These are phyloP conservation scores for Andrena haemorrhoa DNA, from an alignment of 2,888 invertebrate genomes.

Conservation along the genomic window DNA sequence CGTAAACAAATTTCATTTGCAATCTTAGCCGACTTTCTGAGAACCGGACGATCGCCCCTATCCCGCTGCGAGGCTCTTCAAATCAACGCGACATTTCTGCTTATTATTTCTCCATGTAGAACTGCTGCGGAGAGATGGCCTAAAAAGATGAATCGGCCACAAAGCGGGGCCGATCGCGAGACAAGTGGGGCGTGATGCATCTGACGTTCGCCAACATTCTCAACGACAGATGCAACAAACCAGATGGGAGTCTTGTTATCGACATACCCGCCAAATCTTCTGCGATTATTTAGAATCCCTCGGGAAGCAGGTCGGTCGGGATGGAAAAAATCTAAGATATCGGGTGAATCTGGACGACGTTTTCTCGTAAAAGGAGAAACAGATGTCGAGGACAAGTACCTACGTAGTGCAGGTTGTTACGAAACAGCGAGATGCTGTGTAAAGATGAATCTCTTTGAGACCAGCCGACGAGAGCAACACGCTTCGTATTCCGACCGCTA, in stretches of 20 bases:
- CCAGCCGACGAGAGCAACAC: slow-evolving; percentile 40
- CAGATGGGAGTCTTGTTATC: slow-evolving; percentile 53
- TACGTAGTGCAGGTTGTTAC: slow-evolving; percentile 32
- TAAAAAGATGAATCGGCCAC: slow-evolving; percentile 58
- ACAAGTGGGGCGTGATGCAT: slow-evolving; percentile 34
- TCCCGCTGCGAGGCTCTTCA: neutral
- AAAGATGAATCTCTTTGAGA: slow-evolving; percentile 51
- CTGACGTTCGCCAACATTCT: slow-evolving; percentile 34
- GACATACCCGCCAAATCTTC: neutral
- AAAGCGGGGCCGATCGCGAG: slow-evolving; percentile 38
- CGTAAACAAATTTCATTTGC: slow-evolving; percentile 57
- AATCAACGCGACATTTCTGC: neutral
- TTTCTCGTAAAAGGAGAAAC: neutral
- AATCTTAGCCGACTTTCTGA: neutral
- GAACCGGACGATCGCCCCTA: neutral
- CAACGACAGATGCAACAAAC: slow-evolving; percentile 36
- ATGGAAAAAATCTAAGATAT: neutral
- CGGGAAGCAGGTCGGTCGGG: neutral
- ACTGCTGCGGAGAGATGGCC: slow-evolving; percentile 49
- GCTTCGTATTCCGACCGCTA: slow-evolving; percentile 28
- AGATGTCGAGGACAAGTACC: slow-evolving; percentile 22
- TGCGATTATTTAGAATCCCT: slow-evolving; percentile 3
- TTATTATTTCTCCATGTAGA: slow-evolving; percentile 4
- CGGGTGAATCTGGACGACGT: slow-evolving; percentile 11
- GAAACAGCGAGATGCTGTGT: slow-evolving; percentile 48